Evolutionary conservation across 2,113 vertebrate species (phyloP).

Genomic region (Myxocyprinus asiaticus): DNA sequence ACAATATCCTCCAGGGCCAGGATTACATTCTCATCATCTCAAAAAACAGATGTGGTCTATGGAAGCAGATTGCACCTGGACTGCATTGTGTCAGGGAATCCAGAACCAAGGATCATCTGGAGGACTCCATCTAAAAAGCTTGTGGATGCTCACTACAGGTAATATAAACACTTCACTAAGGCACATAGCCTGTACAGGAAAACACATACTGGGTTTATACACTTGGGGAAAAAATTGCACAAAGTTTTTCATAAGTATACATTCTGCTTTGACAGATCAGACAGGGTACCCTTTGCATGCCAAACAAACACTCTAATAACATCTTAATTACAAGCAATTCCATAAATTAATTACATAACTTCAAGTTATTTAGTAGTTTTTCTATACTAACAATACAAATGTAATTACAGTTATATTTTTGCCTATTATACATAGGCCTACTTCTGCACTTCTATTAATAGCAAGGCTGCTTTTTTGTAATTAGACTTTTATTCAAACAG

Average conservation of each 20-base stretch:
- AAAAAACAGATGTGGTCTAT: constrained; percentile 74
- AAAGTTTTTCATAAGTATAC: neutral
- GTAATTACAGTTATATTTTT: too few relatives aligned
- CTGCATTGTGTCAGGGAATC: constrained; percentile 86
- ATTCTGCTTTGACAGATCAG: neutral
- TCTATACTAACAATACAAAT: too few relatives aligned
- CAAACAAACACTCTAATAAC: neutral
- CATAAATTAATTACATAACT: too few relatives aligned
- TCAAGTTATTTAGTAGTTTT: too few relatives aligned
- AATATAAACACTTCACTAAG: constrained; percentile 52
- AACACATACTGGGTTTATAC: too few relatives aligned
- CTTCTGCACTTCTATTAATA: neutral
- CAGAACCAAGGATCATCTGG: constrained; percentile 88
- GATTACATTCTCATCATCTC: constrained; percentile 83
- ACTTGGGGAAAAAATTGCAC: too few relatives aligned
- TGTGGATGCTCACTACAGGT: constrained; percentile 85
- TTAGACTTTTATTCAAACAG: too few relatives aligned
- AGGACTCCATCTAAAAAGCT: constrained; percentile 84
- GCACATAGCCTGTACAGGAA: too few relatives aligned
- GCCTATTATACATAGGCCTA: too few relatives aligned
- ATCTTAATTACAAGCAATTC: neutral
- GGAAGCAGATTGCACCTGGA: constrained; percentile 78
- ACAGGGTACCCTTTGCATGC: neutral
- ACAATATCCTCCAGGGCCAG: constrained; percentile 68
- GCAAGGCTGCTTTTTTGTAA: too few relatives aligned